phyloP scores from a whole-genome alignment of 2,797 vertebrate genomes.

The Sebastes nivosus region DNA sequence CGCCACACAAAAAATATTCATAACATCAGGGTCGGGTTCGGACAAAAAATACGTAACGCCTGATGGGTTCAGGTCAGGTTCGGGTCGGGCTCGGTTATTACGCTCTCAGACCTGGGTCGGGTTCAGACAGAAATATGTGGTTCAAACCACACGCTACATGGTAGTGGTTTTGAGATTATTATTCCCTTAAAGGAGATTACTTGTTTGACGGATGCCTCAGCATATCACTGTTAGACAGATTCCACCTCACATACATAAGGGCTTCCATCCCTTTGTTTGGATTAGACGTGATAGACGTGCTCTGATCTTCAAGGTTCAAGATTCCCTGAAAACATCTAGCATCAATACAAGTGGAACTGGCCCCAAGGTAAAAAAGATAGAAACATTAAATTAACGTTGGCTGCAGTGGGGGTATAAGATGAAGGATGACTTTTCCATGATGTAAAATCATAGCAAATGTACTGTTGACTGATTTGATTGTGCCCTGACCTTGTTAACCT shows the following conservation, averaged over 20 bases:
- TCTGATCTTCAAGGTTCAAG: not conserved
- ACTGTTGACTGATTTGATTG: slow-evolving; percentile 50
- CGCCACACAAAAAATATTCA: not conserved
- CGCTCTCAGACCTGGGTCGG: not conserved
- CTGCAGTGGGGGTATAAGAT: not conserved
- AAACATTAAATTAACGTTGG: not conserved
- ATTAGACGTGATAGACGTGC: not conserved
- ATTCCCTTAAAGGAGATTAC: not conserved
- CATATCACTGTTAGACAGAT: not conserved
- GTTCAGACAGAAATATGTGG: not conserved
- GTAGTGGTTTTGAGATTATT: not conserved
- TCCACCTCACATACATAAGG: not conserved
- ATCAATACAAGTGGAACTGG: not conserved
- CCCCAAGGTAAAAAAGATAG: not conserved
- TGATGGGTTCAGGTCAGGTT: too few species aligned
- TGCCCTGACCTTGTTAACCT: slow-evolving; percentile 56
- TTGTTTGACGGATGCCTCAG: not conserved
- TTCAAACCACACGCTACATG: not conserved
- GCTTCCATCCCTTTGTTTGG: not conserved
- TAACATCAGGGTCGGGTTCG: not conserved
- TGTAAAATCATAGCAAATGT: slow-evolving; percentile 19
- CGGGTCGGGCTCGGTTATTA: not conserved
- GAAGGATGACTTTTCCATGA: slow-evolving; percentile 25
- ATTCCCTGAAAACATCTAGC: not conserved
- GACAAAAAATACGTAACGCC: accelerated